Base-by-base conservation (phyloP, 1,140 invertebrate genomes). In the Thaumatotibia leucotreta region DNA sequence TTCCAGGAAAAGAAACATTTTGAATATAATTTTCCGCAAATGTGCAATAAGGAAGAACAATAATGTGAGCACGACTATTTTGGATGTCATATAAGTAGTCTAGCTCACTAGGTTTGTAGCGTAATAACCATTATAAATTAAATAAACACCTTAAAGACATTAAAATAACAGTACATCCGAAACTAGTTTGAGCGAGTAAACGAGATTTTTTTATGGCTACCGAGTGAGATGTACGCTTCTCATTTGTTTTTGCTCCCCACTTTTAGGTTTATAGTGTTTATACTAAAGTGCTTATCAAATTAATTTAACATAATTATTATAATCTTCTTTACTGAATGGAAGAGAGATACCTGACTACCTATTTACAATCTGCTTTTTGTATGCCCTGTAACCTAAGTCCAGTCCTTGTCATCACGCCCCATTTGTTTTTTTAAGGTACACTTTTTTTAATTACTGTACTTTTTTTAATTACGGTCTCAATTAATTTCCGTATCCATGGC, bases 111-210 rank as follows among this genome's bases (percentile, higher is more conserved):
- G 27, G n/a, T 8, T 14, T 58, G 10, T 27, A 24, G 9, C 6
- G 6, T 58, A 24, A 27, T 9, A 58, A 24, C 27, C 23, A 29
- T 58, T 14, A 17, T 31, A 58, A 58, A 58, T 58, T 58, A 58
- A 58, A 58, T 58, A 58, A 58, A 58, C 52, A 58, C 52, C 52
- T 58, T 31, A 11, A 14, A 58, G n/a, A 11, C 52, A 58, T 58
- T 58, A 58, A 58, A 29, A 45, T 45, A 45, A 31, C 52, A 17
- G 52, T 27, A 58, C 29, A 58, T 58, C 24, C 52, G 24, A 31
- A 58, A 58, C 52, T 29, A 58, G 52, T 58, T 58, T 58, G 24
- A 31, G n/a, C 52, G 52, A 14, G 27, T 27, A 31, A 58, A 58
- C 52, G 52, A 27, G 52, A 20, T 45, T 14, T 29, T n/a, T 33